Conservation (phyloP, 2,797 vertebrate species). For the Amazona finschi region DNA sequence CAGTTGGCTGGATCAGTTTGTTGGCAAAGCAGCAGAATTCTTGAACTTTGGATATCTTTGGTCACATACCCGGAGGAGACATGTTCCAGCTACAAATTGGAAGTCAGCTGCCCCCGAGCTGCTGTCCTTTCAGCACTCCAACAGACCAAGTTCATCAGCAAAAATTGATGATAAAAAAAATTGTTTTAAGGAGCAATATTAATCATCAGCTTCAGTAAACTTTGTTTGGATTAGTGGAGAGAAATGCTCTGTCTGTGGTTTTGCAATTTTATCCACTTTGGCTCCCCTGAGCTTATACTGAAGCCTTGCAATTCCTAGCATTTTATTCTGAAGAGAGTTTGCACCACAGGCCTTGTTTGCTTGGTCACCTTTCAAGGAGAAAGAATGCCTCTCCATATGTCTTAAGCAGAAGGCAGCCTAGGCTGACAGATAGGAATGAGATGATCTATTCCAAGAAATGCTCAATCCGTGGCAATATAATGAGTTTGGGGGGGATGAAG, state of each 20-base stretch:
- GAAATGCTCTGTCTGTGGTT: background rate
- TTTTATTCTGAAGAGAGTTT: background rate
- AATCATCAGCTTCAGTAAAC: background rate
- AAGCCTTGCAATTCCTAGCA: background rate
- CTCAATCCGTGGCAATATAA: background rate
- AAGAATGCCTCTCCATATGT: slow-evolving; percentile 42
- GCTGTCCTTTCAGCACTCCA: background rate
- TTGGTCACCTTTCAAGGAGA: slow-evolving; percentile 50
- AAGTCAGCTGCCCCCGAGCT: background rate
- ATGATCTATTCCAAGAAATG: slow-evolving; percentile 39
- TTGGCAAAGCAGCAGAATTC: slow-evolving; percentile 29
- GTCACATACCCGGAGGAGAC: background rate
- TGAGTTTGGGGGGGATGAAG: background rate
- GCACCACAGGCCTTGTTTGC: background rate
- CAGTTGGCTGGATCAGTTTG: slow-evolving; percentile 5
- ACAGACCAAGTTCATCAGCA: background rate
- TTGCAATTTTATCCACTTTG: background rate
- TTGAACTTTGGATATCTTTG: slow-evolving; percentile 13
- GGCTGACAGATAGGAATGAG: slow-evolving; percentile 29
- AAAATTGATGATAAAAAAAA: background rate
- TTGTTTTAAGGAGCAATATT: background rate
- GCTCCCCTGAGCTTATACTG: background rate
- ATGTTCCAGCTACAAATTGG: background rate
- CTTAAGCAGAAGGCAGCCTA: slow-evolving; percentile 45
- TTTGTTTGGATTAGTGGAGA: background rate